Percentiles rank a stretch among this genome's conserved stretches.
These are phyloP conservation scores for Dione vanillae DNA, from an alignment of 2,888 invertebrate species.

Conservation along the genomic window DNA sequence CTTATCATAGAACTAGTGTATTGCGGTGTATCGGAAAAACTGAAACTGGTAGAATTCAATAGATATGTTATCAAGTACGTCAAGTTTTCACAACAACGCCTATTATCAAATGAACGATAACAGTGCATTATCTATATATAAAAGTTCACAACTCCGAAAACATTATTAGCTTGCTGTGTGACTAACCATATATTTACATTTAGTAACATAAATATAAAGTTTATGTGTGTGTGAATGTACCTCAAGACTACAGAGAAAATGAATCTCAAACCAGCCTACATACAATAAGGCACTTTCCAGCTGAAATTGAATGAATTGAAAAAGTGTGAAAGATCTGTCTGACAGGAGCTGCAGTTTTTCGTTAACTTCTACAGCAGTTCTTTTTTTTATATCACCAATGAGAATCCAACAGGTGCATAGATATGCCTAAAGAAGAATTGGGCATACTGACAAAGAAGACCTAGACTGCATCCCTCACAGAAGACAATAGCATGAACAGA, in stretches of 20 bases:
- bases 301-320: too few relatives aligned
- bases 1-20: neutral
- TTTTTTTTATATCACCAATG: too few relatives aligned
- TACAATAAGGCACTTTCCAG: neutral
- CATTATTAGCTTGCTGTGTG: neutral
- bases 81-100: constrained; percentile 60
- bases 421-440: too few relatives aligned
- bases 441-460: too few relatives aligned
- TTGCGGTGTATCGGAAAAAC: constrained; percentile 52
- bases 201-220: neutral
- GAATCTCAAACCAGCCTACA: neutral
- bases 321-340: too few relatives aligned
- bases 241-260: neutral
- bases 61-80: constrained; percentile 65
- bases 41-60: constrained; percentile 47
- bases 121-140: constrained; percentile 38
- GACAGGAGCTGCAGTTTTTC: too few relatives aligned
- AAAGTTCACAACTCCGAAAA: constrained; percentile 27
- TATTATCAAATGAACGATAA: constrained; percentile 56
- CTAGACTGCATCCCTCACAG: too few relatives aligned
- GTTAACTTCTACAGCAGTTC: too few relatives aligned
- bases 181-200: constrained; percentile 3
- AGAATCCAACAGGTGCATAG: too few relatives aligned
- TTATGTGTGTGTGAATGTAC: too few relatives aligned
- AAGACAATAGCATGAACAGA: too few relatives aligned